Percentiles rank a stretch among this genome's conserved stretches.
phyloP scores from a whole-genome alignment of 2,113 vertebrate species.

The Lasiurus cinereus region DNA sequence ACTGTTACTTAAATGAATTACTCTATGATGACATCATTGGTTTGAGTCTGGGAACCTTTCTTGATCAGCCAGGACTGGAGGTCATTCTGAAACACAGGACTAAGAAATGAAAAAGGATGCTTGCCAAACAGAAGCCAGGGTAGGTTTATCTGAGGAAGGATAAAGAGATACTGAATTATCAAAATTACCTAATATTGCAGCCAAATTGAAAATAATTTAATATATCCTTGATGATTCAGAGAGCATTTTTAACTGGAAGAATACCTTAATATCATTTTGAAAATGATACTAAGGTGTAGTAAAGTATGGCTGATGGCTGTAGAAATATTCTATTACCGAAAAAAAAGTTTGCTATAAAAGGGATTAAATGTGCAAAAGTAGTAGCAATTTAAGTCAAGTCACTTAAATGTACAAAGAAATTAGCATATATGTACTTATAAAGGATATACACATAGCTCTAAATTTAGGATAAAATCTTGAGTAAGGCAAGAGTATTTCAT shows the following conservation, averaged over 20 bases:
- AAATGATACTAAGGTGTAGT: background rate
- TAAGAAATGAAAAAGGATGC: background rate
- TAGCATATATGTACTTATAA: background rate
- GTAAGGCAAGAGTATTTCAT: conserved; percentile 13
- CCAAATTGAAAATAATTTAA: background rate
- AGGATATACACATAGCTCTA: background rate
- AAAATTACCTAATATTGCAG: background rate
- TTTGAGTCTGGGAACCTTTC: background rate
- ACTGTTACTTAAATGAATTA: background rate
- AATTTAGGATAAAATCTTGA: background rate
- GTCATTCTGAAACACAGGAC: background rate
- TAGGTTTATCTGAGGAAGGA: background rate
- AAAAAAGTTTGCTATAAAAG: background rate
- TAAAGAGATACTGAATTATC: background rate
- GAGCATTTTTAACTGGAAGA: background rate
- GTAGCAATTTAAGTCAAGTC: background rate
- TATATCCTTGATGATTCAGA: conserved; percentile 11
- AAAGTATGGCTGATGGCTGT: background rate
- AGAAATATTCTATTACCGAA: background rate
- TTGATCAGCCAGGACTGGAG: background rate
- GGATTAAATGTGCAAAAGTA: background rate
- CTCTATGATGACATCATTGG: background rate
- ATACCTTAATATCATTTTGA: background rate
- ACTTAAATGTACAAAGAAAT: background rate
- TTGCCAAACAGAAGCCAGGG: background rate